phyloP scores from a whole-genome alignment of 35 echinoderm and acorn worm species.

The Ophioderma brevispina region DNA sequence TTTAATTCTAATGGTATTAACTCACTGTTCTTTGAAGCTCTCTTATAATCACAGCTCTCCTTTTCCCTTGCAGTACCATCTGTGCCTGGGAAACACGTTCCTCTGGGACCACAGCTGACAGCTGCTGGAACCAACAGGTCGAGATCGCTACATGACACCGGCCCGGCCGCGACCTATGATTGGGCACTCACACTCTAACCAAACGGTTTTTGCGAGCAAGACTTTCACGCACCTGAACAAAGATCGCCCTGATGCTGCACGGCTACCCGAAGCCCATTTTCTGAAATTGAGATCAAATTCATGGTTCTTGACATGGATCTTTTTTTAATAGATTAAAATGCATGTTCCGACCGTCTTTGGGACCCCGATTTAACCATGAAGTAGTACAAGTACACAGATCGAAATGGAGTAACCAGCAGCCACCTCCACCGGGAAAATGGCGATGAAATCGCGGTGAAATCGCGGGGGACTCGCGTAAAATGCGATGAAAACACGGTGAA shows the following conservation, averaged over 20 bases:
- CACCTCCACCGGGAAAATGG: too few relatives aligned
- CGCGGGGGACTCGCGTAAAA: too few relatives aligned
- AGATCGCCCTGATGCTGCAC: slow-evolving; percentile 70
- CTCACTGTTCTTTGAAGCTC: slow-evolving; percentile 95
- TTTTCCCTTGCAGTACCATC: slow-evolving; percentile 93
- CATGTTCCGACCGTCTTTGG: too few relatives aligned
- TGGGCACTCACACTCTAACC: slow-evolving; percentile 87
- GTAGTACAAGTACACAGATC: too few relatives aligned
- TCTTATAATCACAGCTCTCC: slow-evolving; percentile 86
- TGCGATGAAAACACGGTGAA: too few relatives aligned
- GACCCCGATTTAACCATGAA: too few relatives aligned
- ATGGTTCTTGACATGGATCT: too few relatives aligned
- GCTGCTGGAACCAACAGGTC: slow-evolving; percentile 93
- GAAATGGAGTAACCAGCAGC: too few relatives aligned
- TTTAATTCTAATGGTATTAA: neutral
- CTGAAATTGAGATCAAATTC: too few relatives aligned
- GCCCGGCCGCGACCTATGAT: slow-evolving; percentile 93
- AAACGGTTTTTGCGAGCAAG: slow-evolving; percentile 68
- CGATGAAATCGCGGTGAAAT: too few relatives aligned
- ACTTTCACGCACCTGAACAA: slow-evolving; percentile 54
- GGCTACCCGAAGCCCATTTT: slow-evolving; percentile 73
- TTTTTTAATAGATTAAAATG: too few relatives aligned
- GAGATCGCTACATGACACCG: slow-evolving; percentile 79
- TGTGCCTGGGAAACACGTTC: slow-evolving; percentile 93
- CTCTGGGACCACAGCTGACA: slow-evolving; percentile 93